Percentiles rank a stretch among this genome's conserved stretches.
Conservation (phyloP, 30 jellyfish, hydroid and myxozoan genomes). For the Hydra vulgaris region DNA sequence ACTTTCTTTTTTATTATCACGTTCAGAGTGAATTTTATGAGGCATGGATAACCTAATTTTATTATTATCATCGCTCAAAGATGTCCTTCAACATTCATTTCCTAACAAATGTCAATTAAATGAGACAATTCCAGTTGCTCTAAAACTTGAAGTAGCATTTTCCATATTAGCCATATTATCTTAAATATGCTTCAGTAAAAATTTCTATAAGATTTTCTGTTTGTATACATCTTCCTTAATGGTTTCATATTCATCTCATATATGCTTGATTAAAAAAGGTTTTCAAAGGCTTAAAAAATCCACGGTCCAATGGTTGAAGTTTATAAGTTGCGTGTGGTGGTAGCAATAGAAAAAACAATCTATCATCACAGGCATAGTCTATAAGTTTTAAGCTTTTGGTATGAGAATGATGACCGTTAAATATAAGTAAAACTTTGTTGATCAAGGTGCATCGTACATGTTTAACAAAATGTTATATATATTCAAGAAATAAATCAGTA, state of each 20-base stretch:
- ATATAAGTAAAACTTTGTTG: slow-evolving; percentile 28
- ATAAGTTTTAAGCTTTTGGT: slow-evolving; percentile 27
- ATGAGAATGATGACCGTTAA: slow-evolving; percentile 42
- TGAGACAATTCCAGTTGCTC: neutral
- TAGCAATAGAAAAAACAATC: slow-evolving; percentile 31
- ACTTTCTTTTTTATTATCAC: neutral
- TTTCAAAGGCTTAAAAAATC: slow-evolving; percentile 32
- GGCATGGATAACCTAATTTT: neutral
- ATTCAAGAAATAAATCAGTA: slow-evolving; percentile 18
- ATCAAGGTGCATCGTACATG: neutral
- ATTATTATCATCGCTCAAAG: neutral
- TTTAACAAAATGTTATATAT: slow-evolving; percentile 25
- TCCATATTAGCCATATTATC: neutral
- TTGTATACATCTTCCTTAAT: neutral
- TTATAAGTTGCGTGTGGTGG: slow-evolving; percentile 54
- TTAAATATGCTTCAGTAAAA: neutral
- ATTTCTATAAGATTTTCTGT: neutral
- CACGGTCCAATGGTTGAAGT: slow-evolving; percentile 45
- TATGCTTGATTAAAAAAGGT: neutral
- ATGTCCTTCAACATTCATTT: neutral
- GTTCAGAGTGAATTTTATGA: neutral
- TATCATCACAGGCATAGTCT: slow-evolving; percentile 35
- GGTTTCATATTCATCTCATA: neutral
- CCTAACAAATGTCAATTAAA: neutral
- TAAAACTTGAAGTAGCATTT: neutral